A percentile compares a stretch with the other conserved stretches of the same genome.
Conservation (phyloP, 2,113 vertebrate species). For the Syrmaticus mikado region DNA sequence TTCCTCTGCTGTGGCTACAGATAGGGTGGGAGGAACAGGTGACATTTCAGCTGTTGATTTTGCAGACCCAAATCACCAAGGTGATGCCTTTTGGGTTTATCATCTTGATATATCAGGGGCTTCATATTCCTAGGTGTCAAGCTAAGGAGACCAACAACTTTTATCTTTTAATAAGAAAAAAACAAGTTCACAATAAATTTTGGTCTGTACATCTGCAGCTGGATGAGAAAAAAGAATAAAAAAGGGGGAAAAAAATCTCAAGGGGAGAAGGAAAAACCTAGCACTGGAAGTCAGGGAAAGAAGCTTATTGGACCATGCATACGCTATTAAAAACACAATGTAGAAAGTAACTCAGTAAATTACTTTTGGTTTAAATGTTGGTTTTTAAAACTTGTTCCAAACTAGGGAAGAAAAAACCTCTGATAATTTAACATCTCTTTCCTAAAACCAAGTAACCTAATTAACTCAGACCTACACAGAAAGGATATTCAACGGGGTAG, state of each 20-base stretch:
- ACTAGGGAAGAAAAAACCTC: background rate
- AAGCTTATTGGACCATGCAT: background rate
- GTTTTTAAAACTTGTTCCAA: background rate
- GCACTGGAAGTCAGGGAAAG: background rate
- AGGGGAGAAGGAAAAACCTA: conserved; percentile 1
- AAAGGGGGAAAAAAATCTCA: background rate
- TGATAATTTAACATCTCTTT: conserved; percentile 8
- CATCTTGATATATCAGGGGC: background rate
- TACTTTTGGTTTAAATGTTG: conserved; percentile 15
- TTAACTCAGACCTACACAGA: background rate
- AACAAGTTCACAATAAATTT: background rate
- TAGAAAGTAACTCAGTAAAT: conserved; percentile 24
- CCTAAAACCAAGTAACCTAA: background rate
- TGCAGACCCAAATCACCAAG: background rate
- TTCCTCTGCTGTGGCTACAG: background rate
- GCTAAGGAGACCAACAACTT: background rate
- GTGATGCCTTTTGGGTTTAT: background rate
- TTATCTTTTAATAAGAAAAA: background rate
- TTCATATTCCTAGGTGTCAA: background rate
- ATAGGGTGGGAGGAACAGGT: background rate
- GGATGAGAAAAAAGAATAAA: background rate
- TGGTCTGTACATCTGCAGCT: too few relatives aligned
- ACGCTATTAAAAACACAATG: background rate
- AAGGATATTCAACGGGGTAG: conserved; percentile 29
- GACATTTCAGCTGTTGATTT: background rate